phyloP scores from a whole-genome alignment of 2,888 invertebrate genomes.

The Branchellion lobata region DNA sequence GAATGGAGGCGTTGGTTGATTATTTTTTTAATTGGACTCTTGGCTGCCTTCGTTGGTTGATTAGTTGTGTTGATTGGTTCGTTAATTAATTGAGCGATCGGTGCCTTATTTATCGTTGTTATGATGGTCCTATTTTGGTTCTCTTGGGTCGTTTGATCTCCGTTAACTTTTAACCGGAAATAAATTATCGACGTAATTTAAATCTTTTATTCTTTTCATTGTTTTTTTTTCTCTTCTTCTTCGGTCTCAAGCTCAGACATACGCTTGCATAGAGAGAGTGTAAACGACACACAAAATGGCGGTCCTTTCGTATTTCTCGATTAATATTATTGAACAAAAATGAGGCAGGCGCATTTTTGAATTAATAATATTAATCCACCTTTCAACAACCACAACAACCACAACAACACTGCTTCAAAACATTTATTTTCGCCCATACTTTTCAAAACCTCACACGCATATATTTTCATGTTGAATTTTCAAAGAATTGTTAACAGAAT shows the following conservation, averaged over 20 bases:
- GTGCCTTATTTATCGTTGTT: not conserved
- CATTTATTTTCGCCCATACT: not conserved
- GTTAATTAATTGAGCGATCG: not conserved
- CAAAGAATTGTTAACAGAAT: not conserved
- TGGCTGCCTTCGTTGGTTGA: too few relatives aligned
- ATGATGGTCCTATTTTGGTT: not conserved
- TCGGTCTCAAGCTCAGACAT: too few relatives aligned
- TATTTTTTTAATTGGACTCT: not conserved
- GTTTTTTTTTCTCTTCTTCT: not conserved
- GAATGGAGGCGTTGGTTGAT: not conserved
- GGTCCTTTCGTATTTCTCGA: too few relatives aligned
- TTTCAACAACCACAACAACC: too few relatives aligned
- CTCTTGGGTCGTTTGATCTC: not conserved
- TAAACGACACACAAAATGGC: too few relatives aligned
- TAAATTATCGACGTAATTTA: not conserved
- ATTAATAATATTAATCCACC: too few relatives aligned
- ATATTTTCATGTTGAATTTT: conserved; percentile 12
- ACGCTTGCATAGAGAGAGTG: too few relatives aligned
- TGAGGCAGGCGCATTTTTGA: not conserved
- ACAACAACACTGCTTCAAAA: too few relatives aligned
- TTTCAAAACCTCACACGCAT: not conserved
- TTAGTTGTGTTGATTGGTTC: too few relatives aligned
- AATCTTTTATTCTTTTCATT: not conserved
- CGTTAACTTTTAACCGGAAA: too few relatives aligned
- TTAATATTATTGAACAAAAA: too few relatives aligned